Evolutionary conservation across 2,888 invertebrate genomes (phyloP).

Genomic region (Dinocampus coccinellae): DNA sequence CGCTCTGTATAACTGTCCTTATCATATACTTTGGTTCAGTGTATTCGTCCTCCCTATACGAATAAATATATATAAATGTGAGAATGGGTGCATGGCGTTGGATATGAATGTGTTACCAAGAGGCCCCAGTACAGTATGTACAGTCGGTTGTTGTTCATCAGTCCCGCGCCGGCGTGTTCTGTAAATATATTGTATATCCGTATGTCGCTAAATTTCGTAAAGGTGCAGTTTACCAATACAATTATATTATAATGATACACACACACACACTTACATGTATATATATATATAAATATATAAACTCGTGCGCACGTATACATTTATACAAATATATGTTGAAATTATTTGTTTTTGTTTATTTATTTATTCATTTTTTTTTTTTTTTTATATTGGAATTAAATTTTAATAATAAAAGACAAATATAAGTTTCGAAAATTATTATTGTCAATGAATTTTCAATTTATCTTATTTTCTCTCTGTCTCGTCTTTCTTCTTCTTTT

Average conservation of each 20-base stretch:
- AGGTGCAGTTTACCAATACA: background rate
- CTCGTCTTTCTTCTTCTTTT: too few species aligned
- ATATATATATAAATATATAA: too few species aligned
- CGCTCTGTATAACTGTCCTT: conserved; percentile 13
- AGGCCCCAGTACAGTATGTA: conserved; percentile 22
- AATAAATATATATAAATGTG: conserved; percentile 30
- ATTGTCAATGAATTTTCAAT: too few species aligned
- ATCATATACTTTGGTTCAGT: conserved; percentile 19
- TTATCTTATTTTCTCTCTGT: too few species aligned
- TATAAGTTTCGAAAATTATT: too few species aligned
- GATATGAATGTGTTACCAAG: conserved; percentile 30
- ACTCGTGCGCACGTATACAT: too few species aligned
- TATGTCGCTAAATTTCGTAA: background rate
- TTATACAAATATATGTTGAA: too few species aligned
- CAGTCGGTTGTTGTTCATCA: conserved; percentile 54
- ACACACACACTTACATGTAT: too few species aligned
- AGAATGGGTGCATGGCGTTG: conserved; percentile 23
- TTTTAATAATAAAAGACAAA: too few species aligned
- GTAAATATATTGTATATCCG: conserved; percentile 13
- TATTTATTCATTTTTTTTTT: too few species aligned
- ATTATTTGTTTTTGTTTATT: too few species aligned
- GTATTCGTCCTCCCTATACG: conserved; percentile 13
- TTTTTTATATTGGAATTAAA: too few species aligned
- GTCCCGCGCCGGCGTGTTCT: conserved; percentile 47
- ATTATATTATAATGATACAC: background rate